phyloP scores from a whole-genome alignment of 2,888 invertebrate species.

The Scaeva pyrastri region DNA sequence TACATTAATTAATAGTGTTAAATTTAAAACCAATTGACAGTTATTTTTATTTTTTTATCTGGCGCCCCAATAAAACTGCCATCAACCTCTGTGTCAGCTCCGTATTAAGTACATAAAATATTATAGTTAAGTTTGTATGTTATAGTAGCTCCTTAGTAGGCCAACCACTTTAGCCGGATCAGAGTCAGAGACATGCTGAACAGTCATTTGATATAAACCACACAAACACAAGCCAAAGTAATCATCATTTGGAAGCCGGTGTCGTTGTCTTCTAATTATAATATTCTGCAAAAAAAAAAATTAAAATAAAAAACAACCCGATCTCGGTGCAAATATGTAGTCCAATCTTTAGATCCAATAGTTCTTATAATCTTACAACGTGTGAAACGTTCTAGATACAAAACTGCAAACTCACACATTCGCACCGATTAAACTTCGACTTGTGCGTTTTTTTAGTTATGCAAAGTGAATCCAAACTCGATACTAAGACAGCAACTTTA shows the following conservation, averaged over 20 bases:
- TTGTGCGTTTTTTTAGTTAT: not conserved
- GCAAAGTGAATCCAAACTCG: not conserved
- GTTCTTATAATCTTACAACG: not conserved
- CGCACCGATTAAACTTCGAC: not conserved
- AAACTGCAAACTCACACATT: not conserved
- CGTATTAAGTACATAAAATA: not conserved
- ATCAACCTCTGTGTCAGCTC: no score
- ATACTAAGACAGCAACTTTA: not conserved
- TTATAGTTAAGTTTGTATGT: not conserved
- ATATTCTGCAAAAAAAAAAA: slow-evolving; percentile 38
- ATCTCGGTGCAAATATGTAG: slow-evolving; percentile 23
- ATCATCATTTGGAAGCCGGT: slow-evolving; percentile 33
- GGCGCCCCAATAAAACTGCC: not conserved
- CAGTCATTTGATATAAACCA: slow-evolving; percentile 27
- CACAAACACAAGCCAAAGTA: not conserved
- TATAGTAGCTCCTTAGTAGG: slow-evolving; percentile 53
- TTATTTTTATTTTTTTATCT: not conserved
- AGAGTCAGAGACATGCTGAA: slow-evolving; percentile 58
- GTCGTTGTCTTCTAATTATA: slow-evolving; percentile 68
- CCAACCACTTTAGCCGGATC: slow-evolving; percentile 59
- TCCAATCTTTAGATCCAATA: not conserved
- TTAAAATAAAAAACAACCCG: slow-evolving; percentile 16
- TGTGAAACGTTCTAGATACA: not conserved
- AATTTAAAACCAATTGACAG: no score
- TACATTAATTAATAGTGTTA: no score